These are phyloP conservation scores for Tinea semifulvella DNA, from an alignment of 2,888 invertebrate genomes.

Conservation along the genomic window DNA sequence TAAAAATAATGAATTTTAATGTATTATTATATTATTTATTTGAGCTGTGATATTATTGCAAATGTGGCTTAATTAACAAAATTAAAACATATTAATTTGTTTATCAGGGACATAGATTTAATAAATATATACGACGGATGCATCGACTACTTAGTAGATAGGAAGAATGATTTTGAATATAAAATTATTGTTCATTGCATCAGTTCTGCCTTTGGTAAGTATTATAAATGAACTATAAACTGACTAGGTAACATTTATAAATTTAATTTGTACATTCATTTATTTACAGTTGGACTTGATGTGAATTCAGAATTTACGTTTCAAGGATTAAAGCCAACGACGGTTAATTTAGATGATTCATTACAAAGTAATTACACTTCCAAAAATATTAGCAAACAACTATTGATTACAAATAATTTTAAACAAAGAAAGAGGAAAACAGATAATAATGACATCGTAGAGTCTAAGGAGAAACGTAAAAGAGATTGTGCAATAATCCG, in stretches of 20 bases:
- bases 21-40: too few relatives aligned
- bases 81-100: too few relatives aligned
- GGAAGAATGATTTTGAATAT: constrained; percentile 43
- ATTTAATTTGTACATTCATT: not conserved
- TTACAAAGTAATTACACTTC: not conserved
- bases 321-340: constrained; percentile 25
- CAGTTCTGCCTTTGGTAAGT: constrained; percentile 66
- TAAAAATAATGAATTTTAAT: too few relatives aligned
- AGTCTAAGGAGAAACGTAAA: constrained; percentile 46
- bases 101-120: constrained; percentile 39
- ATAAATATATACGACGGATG: constrained; percentile 48
- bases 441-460: constrained; percentile 23
- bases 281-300: constrained; percentile 63
- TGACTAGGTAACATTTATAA: not conserved
- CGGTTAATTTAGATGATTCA: constrained; percentile 4
- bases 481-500: constrained; percentile 36
- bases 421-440: constrained; percentile 43
- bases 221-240: not conserved
- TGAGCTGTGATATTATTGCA: too few relatives aligned
- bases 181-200: constrained; percentile 64
- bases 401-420: constrained; percentile 31
- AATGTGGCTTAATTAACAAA: too few relatives aligned
- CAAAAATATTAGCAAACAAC: constrained; percentile 26
- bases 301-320: constrained; percentile 41
- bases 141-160: constrained; percentile 45